Conservation (phyloP, 2,888 invertebrate species). For the Caenorhabditis auriculariae region DNA sequence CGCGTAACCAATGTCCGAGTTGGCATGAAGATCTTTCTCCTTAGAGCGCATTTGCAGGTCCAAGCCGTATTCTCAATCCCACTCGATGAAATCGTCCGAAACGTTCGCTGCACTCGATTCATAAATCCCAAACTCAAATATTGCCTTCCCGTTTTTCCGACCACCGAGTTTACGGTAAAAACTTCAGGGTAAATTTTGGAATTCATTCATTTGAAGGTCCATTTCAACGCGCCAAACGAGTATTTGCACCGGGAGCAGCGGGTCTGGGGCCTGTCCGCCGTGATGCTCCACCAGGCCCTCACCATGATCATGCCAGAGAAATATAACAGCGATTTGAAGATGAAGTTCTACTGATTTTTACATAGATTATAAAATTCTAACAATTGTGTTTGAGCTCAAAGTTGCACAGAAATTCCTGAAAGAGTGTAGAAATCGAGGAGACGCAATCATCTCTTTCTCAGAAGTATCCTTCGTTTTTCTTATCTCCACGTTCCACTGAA, state of each 20-base stretch:
- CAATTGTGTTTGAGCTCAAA: too few species aligned
- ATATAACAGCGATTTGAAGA: too few species aligned
- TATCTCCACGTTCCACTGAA: too few species aligned
- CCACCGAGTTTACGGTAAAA: constrained; percentile 19
- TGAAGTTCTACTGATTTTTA: too few species aligned
- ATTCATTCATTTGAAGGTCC: constrained; percentile 14
- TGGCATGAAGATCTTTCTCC: too few species aligned
- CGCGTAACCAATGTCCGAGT: too few species aligned
- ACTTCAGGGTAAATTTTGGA: background rate
- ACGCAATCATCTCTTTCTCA: too few species aligned
- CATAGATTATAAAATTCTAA: too few species aligned
- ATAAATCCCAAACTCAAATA: constrained; percentile 25
- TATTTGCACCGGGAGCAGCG: constrained; percentile 27
- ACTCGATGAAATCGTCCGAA: constrained; percentile 30
- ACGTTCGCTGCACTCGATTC: constrained; percentile 39
- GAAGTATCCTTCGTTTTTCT: too few species aligned
- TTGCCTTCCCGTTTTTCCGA: constrained; percentile 38
- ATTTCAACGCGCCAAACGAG: constrained; percentile 15
- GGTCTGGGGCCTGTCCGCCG: constrained; percentile 51
- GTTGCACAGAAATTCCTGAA: too few species aligned
- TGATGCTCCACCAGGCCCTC: constrained; percentile 43
- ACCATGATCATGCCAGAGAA: constrained; percentile 31
- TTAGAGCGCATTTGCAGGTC: constrained; percentile 28
- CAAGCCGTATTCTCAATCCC: constrained; percentile 42
- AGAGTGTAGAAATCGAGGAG: too few species aligned